A percentile compares a stretch with the other conserved stretches of the same genome.
Conservation (phyloP, 1,140 invertebrate genomes). For the Antheraea mylitta region DNA sequence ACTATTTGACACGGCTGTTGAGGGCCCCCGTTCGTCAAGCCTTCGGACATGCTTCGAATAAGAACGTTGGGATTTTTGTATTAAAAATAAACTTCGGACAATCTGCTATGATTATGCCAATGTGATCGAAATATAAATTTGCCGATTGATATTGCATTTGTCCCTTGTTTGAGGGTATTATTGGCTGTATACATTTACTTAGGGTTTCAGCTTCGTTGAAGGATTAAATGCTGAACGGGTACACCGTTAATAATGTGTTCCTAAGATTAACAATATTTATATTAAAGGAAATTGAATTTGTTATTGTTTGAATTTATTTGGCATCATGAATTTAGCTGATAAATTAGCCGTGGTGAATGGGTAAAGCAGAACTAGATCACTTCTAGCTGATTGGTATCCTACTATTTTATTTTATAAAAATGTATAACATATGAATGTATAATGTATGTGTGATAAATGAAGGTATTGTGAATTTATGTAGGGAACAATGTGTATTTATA, state of each 20-base stretch:
- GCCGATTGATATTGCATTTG: slow-evolving; percentile 14
- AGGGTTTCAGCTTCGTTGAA: not conserved
- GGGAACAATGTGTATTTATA: too few species aligned
- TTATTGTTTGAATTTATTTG: too few species aligned
- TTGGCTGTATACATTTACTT: not conserved
- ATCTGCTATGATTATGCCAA: slow-evolving; percentile 21
- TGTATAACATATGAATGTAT: too few species aligned
- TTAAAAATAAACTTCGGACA: slow-evolving; percentile 35
- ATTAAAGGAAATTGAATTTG: too few species aligned
- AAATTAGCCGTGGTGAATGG: too few species aligned
- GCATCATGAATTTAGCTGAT: too few species aligned
- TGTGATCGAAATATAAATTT: slow-evolving; percentile 26
- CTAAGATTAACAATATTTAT: too few species aligned
- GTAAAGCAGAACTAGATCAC: too few species aligned
- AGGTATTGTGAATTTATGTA: too few species aligned
- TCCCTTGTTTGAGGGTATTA: slow-evolving; percentile 8
- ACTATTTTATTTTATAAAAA: too few species aligned
- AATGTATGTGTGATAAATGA: too few species aligned
- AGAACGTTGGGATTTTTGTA: slow-evolving; percentile 39
- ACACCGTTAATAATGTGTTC: not conserved
- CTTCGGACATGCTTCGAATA: slow-evolving; percentile 43
- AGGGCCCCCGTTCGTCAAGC: slow-evolving; percentile 11
- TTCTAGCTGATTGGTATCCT: too few species aligned
- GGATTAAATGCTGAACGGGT: not conserved
- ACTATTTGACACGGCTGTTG: slow-evolving; percentile 8